Evolutionary conservation across 2,888 invertebrate species (phyloP).

Genomic region (Orthonychiurus folsomi): DNA sequence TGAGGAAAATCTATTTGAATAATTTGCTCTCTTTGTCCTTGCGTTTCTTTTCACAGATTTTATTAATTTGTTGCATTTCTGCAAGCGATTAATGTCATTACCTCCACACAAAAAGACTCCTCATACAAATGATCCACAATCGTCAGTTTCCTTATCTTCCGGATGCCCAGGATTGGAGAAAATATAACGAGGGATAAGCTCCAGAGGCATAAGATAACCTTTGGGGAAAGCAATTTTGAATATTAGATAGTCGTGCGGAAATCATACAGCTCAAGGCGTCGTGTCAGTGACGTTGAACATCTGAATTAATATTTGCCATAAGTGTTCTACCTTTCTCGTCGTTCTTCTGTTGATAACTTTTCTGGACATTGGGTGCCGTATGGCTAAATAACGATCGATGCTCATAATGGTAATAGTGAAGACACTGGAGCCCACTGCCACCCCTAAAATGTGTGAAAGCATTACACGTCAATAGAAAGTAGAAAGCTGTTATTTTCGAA

Average conservation of each 20-base stretch:
- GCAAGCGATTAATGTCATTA: too few relatives aligned
- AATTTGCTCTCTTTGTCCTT: too few relatives aligned
- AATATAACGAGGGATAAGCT: slow-evolving; percentile 57
- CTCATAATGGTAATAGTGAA: slow-evolving; percentile 73
- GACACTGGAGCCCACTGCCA: slow-evolving; percentile 68
- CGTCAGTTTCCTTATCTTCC: slow-evolving; percentile 41
- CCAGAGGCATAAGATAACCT: slow-evolving; percentile 57
- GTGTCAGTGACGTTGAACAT: neutral
- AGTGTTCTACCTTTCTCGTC: neutral
- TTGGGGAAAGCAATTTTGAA: slow-evolving; percentile 14
- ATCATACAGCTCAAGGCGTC: too few relatives aligned
- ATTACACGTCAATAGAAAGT: too few relatives aligned
- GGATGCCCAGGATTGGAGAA: slow-evolving; percentile 54
- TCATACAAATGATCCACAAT: slow-evolving; percentile 30
- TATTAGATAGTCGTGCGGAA: neutral
- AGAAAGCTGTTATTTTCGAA: too few relatives aligned
- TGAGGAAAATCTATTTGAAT: too few relatives aligned
- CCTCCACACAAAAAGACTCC: slow-evolving; percentile 51
- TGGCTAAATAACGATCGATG: slow-evolving; percentile 62
- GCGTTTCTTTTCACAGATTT: neutral
- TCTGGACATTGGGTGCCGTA: slow-evolving; percentile 62
- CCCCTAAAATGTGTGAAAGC: slow-evolving; percentile 50
- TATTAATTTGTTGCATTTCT: neutral
- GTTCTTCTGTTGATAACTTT: slow-evolving; percentile 58
- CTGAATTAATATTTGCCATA: neutral